Base-by-base conservation (phyloP, 1,140 invertebrate species). In the Mactra quadrangularis region DNA sequence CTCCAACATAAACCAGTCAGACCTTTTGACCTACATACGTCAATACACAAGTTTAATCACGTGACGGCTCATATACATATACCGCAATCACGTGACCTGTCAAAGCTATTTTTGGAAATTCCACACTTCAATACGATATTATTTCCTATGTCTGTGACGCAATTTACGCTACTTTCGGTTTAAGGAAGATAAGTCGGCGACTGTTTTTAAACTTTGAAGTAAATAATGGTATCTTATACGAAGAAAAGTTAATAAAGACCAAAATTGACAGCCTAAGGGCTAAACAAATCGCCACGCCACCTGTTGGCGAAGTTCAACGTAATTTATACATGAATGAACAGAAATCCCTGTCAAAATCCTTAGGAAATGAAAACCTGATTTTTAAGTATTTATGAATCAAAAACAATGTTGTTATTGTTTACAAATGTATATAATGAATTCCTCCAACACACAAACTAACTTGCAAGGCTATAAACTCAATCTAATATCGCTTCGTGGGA, bases 21-120 rank as follows among this genome's bases (percentile, higher is more conserved):
- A 76, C 74, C 74, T 76, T 76, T 76, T 76, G 57, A 76, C 74
- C 74, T 60, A 76, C 59, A 76, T 76, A 76, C 74, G 74, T 76
- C 74, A 76, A 76, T 76, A 76, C 74, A 76, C 74, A 17, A 62
- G 38, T 31, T 22, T 50, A 62, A 62, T 25, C 74, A 76, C 74
- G 74, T 76, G 74, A 76, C 55, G 35, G 25, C 41, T 11, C 55
- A 76, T 45, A 41, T 62, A 35, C 35, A 50, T 27, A 38, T 57
- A 9, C 22, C 19, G n/a, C 19, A 41, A 25, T 76, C 74, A 76
- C 74, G 74, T 76, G 74, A 76, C 74, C 57, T 76, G 74, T 64
- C 74, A 76, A 35, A 27, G 11, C 47, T 60, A 41, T 57, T 45
- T 76, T 60, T 53, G 57, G 59, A 76, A 76, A 50, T 68, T 47